Evolutionary conservation across 2,113 vertebrate genomes (phyloP), one percentile per base, ranked within the genome.

Genomic region (Urocolius indicus): DNA sequence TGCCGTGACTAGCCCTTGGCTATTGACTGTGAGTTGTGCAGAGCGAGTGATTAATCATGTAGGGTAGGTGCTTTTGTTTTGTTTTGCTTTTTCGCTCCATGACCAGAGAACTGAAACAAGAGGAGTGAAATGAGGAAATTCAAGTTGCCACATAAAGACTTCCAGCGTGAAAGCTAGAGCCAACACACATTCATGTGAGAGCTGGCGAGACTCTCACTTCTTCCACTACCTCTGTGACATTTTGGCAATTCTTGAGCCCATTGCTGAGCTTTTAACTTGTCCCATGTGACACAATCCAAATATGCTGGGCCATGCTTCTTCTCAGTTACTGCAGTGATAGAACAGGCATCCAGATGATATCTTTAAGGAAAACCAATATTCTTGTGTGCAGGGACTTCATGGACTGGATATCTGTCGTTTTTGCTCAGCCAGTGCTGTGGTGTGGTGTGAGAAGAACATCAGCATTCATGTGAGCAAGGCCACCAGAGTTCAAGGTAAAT

Each of bases 71-170:
- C 87, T 94, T 62, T 77, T 84, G 76, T 76, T 95, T 79, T 87
- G 75, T 67, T 95, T 92, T 91, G 77, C 57, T 93, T 95, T 88
- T 94, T 66, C 72, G 32, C 75, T 85, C 85, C 85, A 13, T 24
- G 75, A 62, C 63, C 6, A 2, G 84, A 81, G 87, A 80, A 59
- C 67, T 92, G 95, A 94, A 96, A 96, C 68, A 48, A 92, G 95
- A 93, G 79, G 62, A 92, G 75, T 13, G 57, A 90, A 88, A 81
- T 45, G 68, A 92, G 91, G 91, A 94, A 95, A 97, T 87, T 83
- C 93, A 90, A 92, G 93, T 94, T 91, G 65, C 87, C 92, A 88
- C 83, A 84, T 74, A 20, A 82, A 82, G 92, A 43, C 78, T 90
- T 95, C 32, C 90, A 95, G 79, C 16, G 4, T 43, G 79, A 85